A percentile compares a stretch with the other conserved stretches of the same genome.
Evolutionary conservation across 2,888 invertebrate genomes (phyloP).

Genomic region (Rhimphoctona megacephalus): DNA sequence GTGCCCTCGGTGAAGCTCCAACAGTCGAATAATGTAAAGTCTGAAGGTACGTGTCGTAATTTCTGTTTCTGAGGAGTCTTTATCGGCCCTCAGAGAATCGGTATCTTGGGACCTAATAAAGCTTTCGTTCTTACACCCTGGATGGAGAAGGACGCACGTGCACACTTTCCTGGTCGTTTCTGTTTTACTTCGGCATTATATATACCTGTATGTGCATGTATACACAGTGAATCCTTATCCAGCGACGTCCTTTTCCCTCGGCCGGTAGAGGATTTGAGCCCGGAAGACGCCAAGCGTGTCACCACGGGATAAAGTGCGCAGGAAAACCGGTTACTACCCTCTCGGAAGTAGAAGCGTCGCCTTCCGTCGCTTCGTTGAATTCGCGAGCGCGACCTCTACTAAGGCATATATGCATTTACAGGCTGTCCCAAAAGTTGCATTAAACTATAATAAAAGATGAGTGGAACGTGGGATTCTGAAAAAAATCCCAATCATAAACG

Average conservation of each 20-base stretch:
- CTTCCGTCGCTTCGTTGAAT: constrained; percentile 68
- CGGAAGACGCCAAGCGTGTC: constrained; percentile 66
- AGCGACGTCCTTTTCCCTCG: constrained; percentile 41
- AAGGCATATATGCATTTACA: constrained; percentile 16
- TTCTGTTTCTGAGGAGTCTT: constrained; percentile 67
- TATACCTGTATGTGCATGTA: constrained; percentile 8
- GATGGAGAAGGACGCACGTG: constrained; percentile 25
- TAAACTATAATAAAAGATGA: neutral
- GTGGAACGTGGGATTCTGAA: no score
- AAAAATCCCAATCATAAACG: no score
- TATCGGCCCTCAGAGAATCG: constrained; percentile 68
- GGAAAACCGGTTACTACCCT: constrained; percentile 69
- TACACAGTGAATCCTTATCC: constrained; percentile 44
- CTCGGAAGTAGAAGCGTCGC: constrained; percentile 66
- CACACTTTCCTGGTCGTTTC: constrained; percentile 37
- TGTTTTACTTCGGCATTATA: constrained; percentile 29
- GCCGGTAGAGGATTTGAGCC: constrained; percentile 31
- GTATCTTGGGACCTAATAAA: constrained; percentile 71
- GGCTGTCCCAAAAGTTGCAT: neutral
- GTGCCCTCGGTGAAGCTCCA: constrained; percentile 23
- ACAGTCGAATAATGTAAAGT: constrained; percentile 24
- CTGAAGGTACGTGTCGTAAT: constrained; percentile 59
- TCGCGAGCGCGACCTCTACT: constrained; percentile 49
- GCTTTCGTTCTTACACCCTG: constrained; percentile 50
- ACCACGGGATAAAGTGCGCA: constrained; percentile 66